Evolutionary conservation across 2,797 vertebrate genomes (phyloP), one percentile per base, ranked within the genome.

Genomic region (Rhinatrema bivittatum): DNA sequence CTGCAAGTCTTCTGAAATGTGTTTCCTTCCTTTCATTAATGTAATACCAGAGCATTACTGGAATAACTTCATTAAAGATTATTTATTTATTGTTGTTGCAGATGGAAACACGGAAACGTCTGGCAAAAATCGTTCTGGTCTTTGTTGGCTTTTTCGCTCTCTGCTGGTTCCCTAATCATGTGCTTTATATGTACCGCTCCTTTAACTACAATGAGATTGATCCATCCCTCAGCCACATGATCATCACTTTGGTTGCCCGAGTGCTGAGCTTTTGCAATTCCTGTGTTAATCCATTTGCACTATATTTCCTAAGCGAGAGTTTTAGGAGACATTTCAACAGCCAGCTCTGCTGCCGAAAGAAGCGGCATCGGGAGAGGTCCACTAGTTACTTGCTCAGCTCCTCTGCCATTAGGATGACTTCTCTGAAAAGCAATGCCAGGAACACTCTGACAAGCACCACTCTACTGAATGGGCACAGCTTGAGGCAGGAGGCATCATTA

Each of bases 331-430:
- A 84, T 55, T 86, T 87, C 66, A 82, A 85, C 26, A 87, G 81
- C 44, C 89, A 94, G 54, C 82, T 97, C 36, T 19, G 66, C 19
- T 97, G 94, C 38, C 62, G 74, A 3, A 68, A 49, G 32, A 73
- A 63, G 36, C 39, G 51, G 13, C 71, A 32, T 3, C 74, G 53
- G 1, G 79, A 87, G 32, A 87, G 85, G 32, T 72, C 86, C 33
- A 69, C 79, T 56, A 94, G 89, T 66, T 92, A 86, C 68, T 53
- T 88, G 35, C 78, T 65, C 49, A 95, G 87, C 62, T 92, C 91
- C 39, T 93, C 91, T 11, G 91, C 88, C 40, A 74, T 93, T 53
- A 82, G 83, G 11, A 86, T 94, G 81, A 92, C 89, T 34, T 97
- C 93, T 46, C 68, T 96, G 72, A 94, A 91, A 79, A 93, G 69